Conservation (phyloP, 2,113 vertebrate species). For the Podarcis cretensis region DNA sequence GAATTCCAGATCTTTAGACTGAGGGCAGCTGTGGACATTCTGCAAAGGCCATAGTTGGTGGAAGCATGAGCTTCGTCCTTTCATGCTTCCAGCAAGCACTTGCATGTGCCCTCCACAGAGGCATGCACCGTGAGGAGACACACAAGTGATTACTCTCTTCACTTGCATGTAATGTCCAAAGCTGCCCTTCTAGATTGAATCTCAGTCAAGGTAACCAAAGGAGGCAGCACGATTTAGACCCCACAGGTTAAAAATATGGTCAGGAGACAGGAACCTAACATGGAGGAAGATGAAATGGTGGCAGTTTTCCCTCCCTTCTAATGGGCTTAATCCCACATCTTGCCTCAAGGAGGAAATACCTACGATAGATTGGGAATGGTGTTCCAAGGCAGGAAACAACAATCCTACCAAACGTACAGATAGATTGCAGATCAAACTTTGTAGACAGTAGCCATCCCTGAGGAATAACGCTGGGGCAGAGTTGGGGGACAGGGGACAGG, state of each 20-base stretch:
- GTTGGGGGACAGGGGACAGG: background rate
- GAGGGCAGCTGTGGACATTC: background rate
- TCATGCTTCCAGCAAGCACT: background rate
- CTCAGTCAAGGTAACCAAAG: background rate
- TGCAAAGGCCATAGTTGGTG: background rate
- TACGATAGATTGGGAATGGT: background rate
- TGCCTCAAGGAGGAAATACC: background rate
- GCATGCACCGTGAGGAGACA: too few species aligned
- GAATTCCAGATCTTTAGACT: background rate
- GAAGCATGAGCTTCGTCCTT: background rate
- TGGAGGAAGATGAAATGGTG: background rate
- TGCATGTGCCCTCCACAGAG: too few species aligned
- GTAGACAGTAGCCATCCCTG: slow-evolving; percentile 24
- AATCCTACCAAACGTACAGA: background rate
- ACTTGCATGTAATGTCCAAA: background rate
- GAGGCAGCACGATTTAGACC: background rate
- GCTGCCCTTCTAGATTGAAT: background rate
- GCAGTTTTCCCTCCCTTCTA: background rate
- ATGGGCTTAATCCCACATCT: background rate
- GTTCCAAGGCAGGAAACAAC: slow-evolving; percentile 2
- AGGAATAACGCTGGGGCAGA: background rate
- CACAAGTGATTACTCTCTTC: background rate
- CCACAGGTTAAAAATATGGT: background rate
- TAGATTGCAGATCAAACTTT: background rate
- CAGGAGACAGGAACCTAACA: background rate